Evolutionary conservation across 2,888 invertebrate genomes (phyloP), one percentile per base, ranked within the genome.

Genomic region (Tetropium fuscum): DNA sequence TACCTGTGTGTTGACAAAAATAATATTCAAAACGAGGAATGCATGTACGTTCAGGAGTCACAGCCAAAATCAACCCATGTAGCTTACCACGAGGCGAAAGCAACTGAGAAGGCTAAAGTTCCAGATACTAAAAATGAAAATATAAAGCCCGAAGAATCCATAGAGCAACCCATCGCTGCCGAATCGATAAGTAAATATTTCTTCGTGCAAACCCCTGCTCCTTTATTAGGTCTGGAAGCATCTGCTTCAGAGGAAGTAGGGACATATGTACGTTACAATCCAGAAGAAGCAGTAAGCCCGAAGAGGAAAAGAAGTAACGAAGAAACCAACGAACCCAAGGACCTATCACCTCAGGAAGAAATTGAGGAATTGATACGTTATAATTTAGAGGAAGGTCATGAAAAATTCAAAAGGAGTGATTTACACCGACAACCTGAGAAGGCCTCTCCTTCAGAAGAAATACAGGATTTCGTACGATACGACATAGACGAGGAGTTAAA

Each of bases 21-120:
- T 45, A 91, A 91, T 0, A 83, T 88, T 45, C 88, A 89, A 77
- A 87, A 91, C 72, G 92, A 92, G 79, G 92, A 92, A 78, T 92
- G 92, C 75, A 90, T 91, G 87, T 92, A 87, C 79, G 86, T 90
- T 5, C 89, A 89, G 0, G 89, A 89, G 70, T 87, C 88, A 0
- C 87, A 88, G 34, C 89, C 90, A 0, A 84, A 86, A 74, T 84
- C 85, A 44, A 87, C 87, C 53, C 88, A 88, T 74, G 80, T 89
- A 66, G 87, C 89, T 10, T 90, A 90, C 73, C 88, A 88, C 74
- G 88, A 89, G 80, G 81, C 86, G 1, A 88, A 88, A 72, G 86
- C 88, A 72, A 86, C 86, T 58, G 85, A 85, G 41, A 84, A 84
- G 16, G 44, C 25, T 2, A 44, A 44, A 18, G n/a, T 11, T 8